A percentile compares a stretch with the other conserved stretches of the same genome.
phyloP scores from a whole-genome alignment of 37 sponge, comb jelly and placozoan genomes.

The Theonella swinhoei region DNA sequence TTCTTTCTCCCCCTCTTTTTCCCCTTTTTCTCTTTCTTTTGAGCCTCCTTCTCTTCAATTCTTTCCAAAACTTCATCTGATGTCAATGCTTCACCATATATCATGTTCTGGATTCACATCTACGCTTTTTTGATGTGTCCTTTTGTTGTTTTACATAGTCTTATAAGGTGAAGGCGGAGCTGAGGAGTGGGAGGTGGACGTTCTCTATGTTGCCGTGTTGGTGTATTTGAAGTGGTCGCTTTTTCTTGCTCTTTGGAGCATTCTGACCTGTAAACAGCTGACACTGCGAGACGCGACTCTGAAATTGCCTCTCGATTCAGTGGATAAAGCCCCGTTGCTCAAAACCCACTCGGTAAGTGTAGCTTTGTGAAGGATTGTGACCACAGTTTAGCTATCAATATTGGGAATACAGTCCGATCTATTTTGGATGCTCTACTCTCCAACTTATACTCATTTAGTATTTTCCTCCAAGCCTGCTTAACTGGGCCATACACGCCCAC shows the following conservation, averaged over 20 bases:
- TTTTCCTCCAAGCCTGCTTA: constrained; percentile 44
- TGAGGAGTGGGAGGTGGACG: constrained; percentile 21
- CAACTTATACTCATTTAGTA: constrained; percentile 41
- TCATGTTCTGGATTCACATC: constrained; percentile 14
- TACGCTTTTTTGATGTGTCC: constrained; percentile 13
- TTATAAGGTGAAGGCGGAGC: constrained; percentile 15
- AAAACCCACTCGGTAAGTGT: constrained; percentile 41
- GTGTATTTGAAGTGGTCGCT: no score
- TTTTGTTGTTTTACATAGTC: neutral
- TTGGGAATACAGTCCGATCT: constrained; percentile 48
- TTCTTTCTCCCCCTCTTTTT: neutral
- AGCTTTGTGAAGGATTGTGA: neutral
- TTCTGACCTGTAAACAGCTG: no score
- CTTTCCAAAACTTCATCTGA: constrained; percentile 40
- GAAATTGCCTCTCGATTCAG: constrained; percentile 38
- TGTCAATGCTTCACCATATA: constrained; percentile 62
- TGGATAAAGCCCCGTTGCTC: constrained; percentile 40
- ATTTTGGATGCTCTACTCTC: constrained; percentile 29
- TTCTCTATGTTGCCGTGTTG: constrained; percentile 7
- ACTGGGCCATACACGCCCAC: constrained; percentile 56
- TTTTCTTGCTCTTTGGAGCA: no score
- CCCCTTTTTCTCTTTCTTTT: neutral
- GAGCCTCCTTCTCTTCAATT: constrained; percentile 5
- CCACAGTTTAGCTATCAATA: constrained; percentile 23
- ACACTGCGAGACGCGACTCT: no score